Conservation (phyloP, 2,888 invertebrate species). For the Lycaena phlaeas region DNA sequence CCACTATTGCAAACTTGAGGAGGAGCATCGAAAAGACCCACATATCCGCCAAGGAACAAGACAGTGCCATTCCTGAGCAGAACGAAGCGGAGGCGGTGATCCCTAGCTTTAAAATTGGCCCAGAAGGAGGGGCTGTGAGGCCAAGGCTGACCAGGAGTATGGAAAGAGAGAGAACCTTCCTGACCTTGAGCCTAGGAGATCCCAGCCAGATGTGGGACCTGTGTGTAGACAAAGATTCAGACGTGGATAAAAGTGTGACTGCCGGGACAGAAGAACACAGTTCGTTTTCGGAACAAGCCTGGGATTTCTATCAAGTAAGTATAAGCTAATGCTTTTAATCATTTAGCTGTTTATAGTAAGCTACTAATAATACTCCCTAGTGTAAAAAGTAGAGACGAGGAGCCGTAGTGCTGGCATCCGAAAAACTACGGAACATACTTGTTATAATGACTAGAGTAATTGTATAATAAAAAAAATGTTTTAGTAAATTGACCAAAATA, state of each 20-base stretch:
- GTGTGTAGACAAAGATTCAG: constrained; percentile 60
- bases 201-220: constrained; percentile 59
- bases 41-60: constrained; percentile 47
- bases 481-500: too few species aligned
- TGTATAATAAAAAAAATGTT: too few species aligned
- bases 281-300: constrained; percentile 92
- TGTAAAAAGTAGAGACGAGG: too few species aligned
- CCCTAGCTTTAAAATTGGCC: constrained; percentile 79
- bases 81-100: constrained; percentile 53
- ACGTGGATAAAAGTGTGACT: constrained; percentile 73
- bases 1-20: constrained; percentile 52
- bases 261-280: constrained; percentile 82
- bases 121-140: constrained; percentile 58
- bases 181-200: constrained; percentile 55
- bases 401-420: too few species aligned
- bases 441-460: too few species aligned
- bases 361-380: too few species aligned
- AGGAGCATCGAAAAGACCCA: constrained; percentile 63
- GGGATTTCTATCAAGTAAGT: constrained; percentile 93
- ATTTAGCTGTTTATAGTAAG: too few species aligned
- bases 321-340: too few species aligned
- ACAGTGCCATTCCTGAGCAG: constrained; percentile 55
- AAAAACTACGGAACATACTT: too few species aligned
- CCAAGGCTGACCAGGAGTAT: constrained; percentile 50
- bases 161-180: constrained; percentile 50